phyloP scores from a whole-genome alignment of 2,888 invertebrate species.

The Tetrapedia diversipes region DNA sequence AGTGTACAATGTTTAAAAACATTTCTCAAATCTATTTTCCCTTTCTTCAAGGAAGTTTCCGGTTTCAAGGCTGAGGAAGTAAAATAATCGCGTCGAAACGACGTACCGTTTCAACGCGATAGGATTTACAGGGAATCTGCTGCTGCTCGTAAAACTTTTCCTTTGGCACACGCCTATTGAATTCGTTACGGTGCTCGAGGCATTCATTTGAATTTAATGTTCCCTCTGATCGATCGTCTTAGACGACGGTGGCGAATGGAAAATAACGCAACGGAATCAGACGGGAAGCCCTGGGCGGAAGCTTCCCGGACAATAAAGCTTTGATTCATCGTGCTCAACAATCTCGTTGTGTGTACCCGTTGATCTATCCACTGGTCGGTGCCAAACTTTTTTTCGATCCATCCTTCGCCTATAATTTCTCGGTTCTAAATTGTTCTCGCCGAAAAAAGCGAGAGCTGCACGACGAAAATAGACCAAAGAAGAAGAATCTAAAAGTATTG shows the following conservation, averaged over 20 bases:
- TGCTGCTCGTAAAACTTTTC: constrained; percentile 9
- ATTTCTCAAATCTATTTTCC: neutral
- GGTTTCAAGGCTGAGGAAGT: neutral
- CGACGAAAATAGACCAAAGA: no score
- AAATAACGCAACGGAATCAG: constrained; percentile 51
- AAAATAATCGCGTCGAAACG: neutral
- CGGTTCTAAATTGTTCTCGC: no score
- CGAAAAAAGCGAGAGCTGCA: no score
- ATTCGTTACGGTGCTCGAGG: constrained; percentile 18
- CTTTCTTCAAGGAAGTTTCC: neutral
- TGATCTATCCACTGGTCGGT: constrained; percentile 36
- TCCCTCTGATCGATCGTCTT: constrained; percentile 49
- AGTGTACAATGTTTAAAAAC: no score
- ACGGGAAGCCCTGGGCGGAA: neutral
- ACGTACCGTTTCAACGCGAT: neutral
- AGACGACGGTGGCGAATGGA: constrained; percentile 12
- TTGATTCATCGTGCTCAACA: constrained; percentile 40
- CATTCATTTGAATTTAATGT: constrained; percentile 43
- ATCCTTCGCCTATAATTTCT: constrained; percentile 23
- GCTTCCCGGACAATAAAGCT: constrained; percentile 35
- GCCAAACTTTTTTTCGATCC: constrained; percentile 36
- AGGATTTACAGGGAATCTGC: constrained; percentile 13
- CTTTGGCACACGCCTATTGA: constrained; percentile 23
- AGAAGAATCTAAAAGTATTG: no score
- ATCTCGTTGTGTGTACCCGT: constrained; percentile 23